Base-by-base conservation (phyloP, 2,797 vertebrate species). In the Ctenosaura bakeri region DNA sequence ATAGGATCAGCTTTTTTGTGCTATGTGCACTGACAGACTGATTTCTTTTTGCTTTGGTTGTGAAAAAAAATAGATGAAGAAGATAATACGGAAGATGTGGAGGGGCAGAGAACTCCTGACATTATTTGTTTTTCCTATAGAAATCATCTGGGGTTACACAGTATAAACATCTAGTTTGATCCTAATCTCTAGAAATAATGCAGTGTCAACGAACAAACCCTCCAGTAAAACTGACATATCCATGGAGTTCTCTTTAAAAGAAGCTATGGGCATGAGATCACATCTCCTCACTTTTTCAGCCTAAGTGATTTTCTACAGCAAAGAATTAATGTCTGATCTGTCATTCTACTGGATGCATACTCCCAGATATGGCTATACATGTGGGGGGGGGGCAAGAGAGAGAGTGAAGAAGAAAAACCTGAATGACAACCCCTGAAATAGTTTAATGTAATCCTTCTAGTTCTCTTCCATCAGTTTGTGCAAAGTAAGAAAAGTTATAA, bases 171-270 rank as follows among this genome's bases (percentile, higher is more conserved):
- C 88, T 87, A 66, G 64, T 84, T 88, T 93, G 89, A 94, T 93
- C 85, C 10, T 94, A 93, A 94, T 93, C 94, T 92, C 84, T 73
- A 79, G 50, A 89, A 77, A 89, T 3, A 92, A 94, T 71, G 80
- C 73, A 93, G 77, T 7, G 6, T 93, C 88, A 93, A 92, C 82
- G 92, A 93, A 95, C 38, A 87, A 93, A 78, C 85, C 90, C 88
- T 93, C 50, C 82, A 93, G 90, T 81, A 89, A 94, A 95, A 94
- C 7, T 93, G 88, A 79, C 54, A 87, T 77, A 91, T 90, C 89
- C 78, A 42, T 38, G 64, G 80, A 95, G 91, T 89, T 89, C 83
- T 92, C 12, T 77, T 66, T 79, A 59, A 78, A 69, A 77, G 32
- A 52, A 42, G 26, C 92, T 90, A 89, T 26, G 18, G 84, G 74